Evolutionary conservation across 2,113 vertebrate genomes (phyloP), one percentile per base, ranked within the genome.

Genomic region (Sakesphorus luctuosus): DNA sequence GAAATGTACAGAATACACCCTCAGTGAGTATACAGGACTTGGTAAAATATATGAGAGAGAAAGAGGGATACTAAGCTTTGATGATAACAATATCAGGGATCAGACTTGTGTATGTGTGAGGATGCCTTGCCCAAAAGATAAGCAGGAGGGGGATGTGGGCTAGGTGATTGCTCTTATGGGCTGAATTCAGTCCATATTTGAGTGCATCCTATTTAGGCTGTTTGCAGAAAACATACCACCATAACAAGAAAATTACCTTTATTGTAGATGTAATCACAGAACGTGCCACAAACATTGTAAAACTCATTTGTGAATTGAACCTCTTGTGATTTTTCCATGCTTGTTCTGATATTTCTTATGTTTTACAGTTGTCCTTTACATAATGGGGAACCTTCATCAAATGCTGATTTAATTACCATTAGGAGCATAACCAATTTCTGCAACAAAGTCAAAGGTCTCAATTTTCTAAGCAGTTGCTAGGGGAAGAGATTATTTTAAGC

Each of bases 381-480:
- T 49, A 85, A 82, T 58, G 69, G 14, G 18, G 35, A 85, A n/a
- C 18, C 49, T 87, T 94, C 29, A 73, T 76, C 38, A 76, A 91
- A 73, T 82, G 50, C 47, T 83, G 63, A 58, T 91, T 26, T n/a
- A 91, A 90, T 95, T 91, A 91, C 33, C 58, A 85, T 91, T 88
- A 94, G 50, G 33, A 94, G 55, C 33, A 88, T 50, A 94, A 94
- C 89, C 71, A 87, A 80, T 74, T 91, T 90, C 71, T 93, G 78
- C 94, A 73, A 89, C 23, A 53, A 94, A 96, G 81, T 87, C 87
- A 91, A 83, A 96, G 84, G 84, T 90, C 53, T 85, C 23, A 85
- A 90, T 91, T 91, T 71, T 73, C 91, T 58, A 87, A 94, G 75
- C 40, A 71, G 82, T 96, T 96, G 67, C 89, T 91, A 94, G 67